Evolutionary conservation across 2,113 vertebrate species (phyloP).

Genomic region (Recurvirostra avosetta): DNA sequence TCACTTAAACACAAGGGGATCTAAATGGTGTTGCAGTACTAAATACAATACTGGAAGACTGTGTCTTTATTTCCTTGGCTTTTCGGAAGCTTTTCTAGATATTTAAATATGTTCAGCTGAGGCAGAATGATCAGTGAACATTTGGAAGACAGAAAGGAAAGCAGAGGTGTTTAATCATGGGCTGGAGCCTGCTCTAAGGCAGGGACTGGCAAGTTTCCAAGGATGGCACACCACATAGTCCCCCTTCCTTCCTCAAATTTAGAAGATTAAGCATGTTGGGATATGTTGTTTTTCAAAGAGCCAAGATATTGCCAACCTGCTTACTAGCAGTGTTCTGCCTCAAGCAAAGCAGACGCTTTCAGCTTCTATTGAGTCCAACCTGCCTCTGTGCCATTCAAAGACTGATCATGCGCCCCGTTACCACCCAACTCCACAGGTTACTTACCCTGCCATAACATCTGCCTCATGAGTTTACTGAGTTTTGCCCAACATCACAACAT

Average conservation of each 20-base stretch:
- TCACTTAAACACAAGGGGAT: not conserved
- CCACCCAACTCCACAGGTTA: not conserved
- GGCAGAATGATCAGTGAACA: not conserved
- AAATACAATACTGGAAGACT: not conserved
- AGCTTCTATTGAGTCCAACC: not conserved
- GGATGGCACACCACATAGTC: not conserved
- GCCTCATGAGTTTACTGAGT: not conserved
- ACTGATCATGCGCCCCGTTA: not conserved
- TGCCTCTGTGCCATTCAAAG: not conserved
- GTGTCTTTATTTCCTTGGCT: not conserved
- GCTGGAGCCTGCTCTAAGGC: not conserved
- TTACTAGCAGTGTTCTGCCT: not conserved
- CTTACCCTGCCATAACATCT: not conserved
- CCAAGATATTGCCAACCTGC: not conserved
- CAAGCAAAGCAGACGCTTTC: not conserved
- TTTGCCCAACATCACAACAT: not conserved
- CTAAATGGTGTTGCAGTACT: not conserved
- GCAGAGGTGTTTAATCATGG: constrained; percentile 47
- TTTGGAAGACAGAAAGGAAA: constrained; percentile 26
- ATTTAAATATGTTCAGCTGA: not conserved
- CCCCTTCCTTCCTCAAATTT: not conserved
- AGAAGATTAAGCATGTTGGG: not conserved
- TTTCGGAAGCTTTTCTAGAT: not conserved
- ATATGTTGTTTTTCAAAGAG: constrained; percentile 8
- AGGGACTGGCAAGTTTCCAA: constrained; percentile 20